phyloP scores from a whole-genome alignment of 2,888 invertebrate genomes.

The Hirudinaria manillensis region DNA sequence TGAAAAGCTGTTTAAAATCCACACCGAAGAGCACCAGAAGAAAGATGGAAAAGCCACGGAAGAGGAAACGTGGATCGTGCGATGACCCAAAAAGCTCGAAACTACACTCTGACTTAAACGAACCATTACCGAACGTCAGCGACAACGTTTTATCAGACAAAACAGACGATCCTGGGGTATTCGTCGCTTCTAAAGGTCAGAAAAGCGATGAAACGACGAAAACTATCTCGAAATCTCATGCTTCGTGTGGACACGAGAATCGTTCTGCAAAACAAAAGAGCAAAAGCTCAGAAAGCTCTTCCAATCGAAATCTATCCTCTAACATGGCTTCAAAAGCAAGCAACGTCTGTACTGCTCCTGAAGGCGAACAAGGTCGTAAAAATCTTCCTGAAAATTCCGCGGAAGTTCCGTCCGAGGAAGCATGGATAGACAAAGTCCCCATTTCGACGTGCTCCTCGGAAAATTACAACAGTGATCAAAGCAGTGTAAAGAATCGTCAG shows the following conservation, averaged over 20 bases:
- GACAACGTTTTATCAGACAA: neutral
- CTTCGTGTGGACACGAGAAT: neutral
- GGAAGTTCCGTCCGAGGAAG: neutral
- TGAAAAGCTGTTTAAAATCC: constrained; percentile 15
- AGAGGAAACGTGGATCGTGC: constrained; percentile 42
- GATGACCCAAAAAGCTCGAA: constrained; percentile 10
- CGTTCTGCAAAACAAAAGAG: neutral
- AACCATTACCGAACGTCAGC: neutral
- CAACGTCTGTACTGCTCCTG: neutral
- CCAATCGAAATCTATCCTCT: neutral
- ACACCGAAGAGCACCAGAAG: constrained; percentile 47
- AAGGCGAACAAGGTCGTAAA: constrained; percentile 11
- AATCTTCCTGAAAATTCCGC: constrained; percentile 3
- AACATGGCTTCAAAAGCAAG: neutral
- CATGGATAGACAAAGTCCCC: neutral
- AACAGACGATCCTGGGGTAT: neutral
- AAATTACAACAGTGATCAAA: neutral
- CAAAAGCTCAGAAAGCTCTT: constrained; percentile 1
- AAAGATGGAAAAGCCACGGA: constrained; percentile 51
- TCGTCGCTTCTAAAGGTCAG: neutral
- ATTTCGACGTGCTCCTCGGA: neutral
- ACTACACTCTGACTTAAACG: neutral
- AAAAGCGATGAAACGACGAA: neutral
- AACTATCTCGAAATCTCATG: neutral
- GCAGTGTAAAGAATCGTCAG: constrained; percentile 10